These are phyloP conservation scores for Rhagonycha lutea DNA, from an alignment of 2,888 invertebrate species.

Conservation along the genomic window DNA sequence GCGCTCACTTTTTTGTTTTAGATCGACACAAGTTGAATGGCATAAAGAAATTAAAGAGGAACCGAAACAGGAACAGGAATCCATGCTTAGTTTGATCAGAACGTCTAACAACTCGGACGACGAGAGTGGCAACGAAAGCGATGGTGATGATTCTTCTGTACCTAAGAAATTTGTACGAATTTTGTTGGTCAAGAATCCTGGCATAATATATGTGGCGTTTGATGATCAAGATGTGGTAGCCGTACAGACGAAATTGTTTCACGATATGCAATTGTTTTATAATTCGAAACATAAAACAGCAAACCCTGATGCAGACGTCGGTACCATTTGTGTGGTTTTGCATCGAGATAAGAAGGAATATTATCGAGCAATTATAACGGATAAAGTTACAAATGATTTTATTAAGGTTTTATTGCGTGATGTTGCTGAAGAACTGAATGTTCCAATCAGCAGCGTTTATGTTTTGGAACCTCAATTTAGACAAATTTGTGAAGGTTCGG, in stretches of 20 bases:
- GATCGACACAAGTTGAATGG: slow-evolving; percentile 52
- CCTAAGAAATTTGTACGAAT: slow-evolving; percentile 40
- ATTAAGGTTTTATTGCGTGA: slow-evolving; percentile 69
- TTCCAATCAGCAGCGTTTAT: slow-evolving; percentile 57
- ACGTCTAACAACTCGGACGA: slow-evolving; percentile 28
- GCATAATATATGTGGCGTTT: slow-evolving; percentile 40
- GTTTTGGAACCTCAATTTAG: slow-evolving; percentile 59
- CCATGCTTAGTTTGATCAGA: slow-evolving; percentile 30
- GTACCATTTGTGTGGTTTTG: slow-evolving; percentile 57
- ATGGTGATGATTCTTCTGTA: slow-evolving; percentile 17
- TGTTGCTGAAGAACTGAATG: slow-evolving; percentile 61
- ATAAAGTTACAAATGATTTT: slow-evolving; percentile 51
- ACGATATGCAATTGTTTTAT: slow-evolving; percentile 61
- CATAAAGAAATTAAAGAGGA: slow-evolving; percentile 44
- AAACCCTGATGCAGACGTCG: slow-evolving; percentile 56
- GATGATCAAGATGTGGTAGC: slow-evolving; percentile 6
- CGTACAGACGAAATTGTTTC: slow-evolving; percentile 49
- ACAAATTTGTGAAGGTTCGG: slow-evolving; percentile 60
- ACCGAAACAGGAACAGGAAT: slow-evolving; percentile 28
- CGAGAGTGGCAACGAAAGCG: slow-evolving; percentile 33
- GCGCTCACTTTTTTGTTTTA: slow-evolving; percentile 28
- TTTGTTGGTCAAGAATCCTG: slow-evolving; percentile 43
- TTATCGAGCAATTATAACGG: slow-evolving; percentile 64
- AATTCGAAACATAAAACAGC: slow-evolving; percentile 7
- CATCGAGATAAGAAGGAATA: slow-evolving; percentile 61